Evolutionary conservation across 2,113 vertebrate genomes (phyloP), one percentile per base, ranked within the genome.

Genomic region (Strix aluco): DNA sequence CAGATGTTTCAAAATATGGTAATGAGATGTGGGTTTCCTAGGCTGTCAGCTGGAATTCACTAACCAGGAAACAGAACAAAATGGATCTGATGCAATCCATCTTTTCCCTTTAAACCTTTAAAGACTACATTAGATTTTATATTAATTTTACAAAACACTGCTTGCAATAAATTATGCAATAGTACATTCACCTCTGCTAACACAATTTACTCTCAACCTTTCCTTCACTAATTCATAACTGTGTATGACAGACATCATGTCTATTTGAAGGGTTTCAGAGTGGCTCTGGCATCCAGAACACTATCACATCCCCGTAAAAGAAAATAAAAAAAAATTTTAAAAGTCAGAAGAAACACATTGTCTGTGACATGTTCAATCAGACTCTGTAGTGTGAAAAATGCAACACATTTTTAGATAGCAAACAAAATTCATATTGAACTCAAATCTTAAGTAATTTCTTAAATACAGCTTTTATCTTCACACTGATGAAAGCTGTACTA

Each of bases 1-100:
- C 92, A 97, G 96, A 93, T 96, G 91, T 92, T 95, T 94, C 81
- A 72, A 94, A 95, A 87, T 89, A 92, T 88, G 88, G 26, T 85
- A 96, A 94, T 92, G 83, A 97, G 70, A n/a, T 92, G 29, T 79
- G 95, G 77, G 86, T 94, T 94, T 97, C 86, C 92, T 91, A 84
- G 86, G 88, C 90, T 97, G 88, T 94, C 97, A 95, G 69, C 52
- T 94, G 91, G 51, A 92, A 95, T 96, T 75, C 83, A 81, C 81
- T 70, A 71, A 89, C 66, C 73, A 87, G 73, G 77, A 92, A 91
- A 92, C 40, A 85, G 69, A 90, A 74, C 88, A 94, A 88, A 97
- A 91, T 72, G 61, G 51, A 78, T 90, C 66, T 84, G 90, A 95
- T 0, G 3, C 38, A 88, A 88, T 90, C 71, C 79, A 51, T 74